A percentile compares a stretch with the other conserved stretches of the same genome.
These are phyloP conservation scores for fruit fly (Drosophila melanogaster) DNA, from an alignment of 1,140 invertebrate genomes.

Conservation along the genomic window Release_6_plus_ISO1_MT NT_033779.5:15238501-15239000, in stretches of 20 bases:
- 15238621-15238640: background rate
- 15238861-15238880: conserved; percentile 16
- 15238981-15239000: conserved; percentile 36
- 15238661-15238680: conserved; percentile 1
- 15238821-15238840: conserved; percentile 44
- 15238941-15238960: conserved; percentile 32
- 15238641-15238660: background rate
- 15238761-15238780: conserved; percentile 81
- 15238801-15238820: conserved; percentile 84
- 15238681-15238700: conserved; percentile 1
- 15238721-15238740: conserved; percentile 43
- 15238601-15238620: background rate
- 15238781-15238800: conserved; percentile 84
- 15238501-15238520: too few relatives aligned
- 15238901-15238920: conserved; percentile 25
- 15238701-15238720: conserved; percentile 37
- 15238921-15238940: conserved; percentile 18
- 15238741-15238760: conserved; percentile 73
- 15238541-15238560: background rate
- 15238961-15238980: conserved; percentile 46
- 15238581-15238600: background rate
- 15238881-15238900: conserved; percentile 54
- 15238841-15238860: conserved; percentile 9
- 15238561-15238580: background rate
- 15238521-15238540: too few relatives aligned